Evolutionary conservation across 2,888 invertebrate species (phyloP), one percentile per base, ranked within the genome.

Genomic region (Eupithecia tripunctaria): DNA sequence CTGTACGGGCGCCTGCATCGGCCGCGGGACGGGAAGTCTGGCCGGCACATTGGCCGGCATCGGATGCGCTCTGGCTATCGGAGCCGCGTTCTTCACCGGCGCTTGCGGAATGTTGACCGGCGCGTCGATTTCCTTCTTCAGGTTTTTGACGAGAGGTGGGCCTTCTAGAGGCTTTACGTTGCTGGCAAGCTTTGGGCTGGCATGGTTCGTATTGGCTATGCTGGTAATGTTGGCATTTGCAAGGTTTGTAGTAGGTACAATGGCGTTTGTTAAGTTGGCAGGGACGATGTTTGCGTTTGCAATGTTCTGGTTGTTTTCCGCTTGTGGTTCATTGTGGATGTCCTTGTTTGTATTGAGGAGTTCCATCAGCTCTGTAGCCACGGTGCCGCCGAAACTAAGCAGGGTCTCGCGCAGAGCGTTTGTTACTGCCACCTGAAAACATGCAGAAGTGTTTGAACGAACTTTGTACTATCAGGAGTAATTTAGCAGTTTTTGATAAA

Each of bases 361-460:
- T 59, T 94, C 93, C 59, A 83, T 70, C 12, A 94, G 85, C 27
- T 91, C 91, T 0, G 85, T 82, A 27, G 93, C 91, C 14, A 94
- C 89, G 47, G 75, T 83, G 0, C 94, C 94, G 2, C 95, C 94
- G 78, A 95, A 95, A 70, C 94, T 91, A 0, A 95, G 85, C 14
- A 95, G 79, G 0, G 94, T 94, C 78, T 94, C 94, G 0, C 91
- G 89, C 0, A 95, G 82, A 0, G 93, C 94, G 70, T 94, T 94
- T 2, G 94, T 94, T 7, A 94, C 92, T 2, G 94, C 92, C 69
- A 90, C 88, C 94, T 95, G 87, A 3, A 80, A 81, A 63, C 51
- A 51, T 56, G 56, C 43, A 18, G 8, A 41, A 15, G 1, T 18
- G 6, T 5, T 43, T 32, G 32, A 6, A 32, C 32, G 6, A 32